Percentiles rank a stretch among this genome's conserved stretches.
These are phyloP conservation scores for Corynorhinus townsendii DNA, from an alignment of 2,113 vertebrate species.

Conservation along the genomic window DNA sequence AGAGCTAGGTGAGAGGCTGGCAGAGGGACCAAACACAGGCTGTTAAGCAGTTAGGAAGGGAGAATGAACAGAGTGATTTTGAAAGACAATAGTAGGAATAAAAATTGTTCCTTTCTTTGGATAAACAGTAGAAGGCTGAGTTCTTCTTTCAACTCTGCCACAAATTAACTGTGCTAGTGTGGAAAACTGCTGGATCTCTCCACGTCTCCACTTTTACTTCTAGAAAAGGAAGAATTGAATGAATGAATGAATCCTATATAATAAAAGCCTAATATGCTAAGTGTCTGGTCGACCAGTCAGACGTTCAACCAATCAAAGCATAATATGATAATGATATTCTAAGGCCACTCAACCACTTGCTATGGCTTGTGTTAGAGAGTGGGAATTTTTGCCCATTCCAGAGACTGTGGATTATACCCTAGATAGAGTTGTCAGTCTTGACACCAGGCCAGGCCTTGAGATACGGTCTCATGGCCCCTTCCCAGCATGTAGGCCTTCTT, in stretches of 20 bases:
- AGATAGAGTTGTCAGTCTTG: no score
- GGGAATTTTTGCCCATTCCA: no score
- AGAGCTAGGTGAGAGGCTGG: not conserved
- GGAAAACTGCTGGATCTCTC: not conserved
- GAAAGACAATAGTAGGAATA: not conserved
- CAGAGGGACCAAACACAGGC: not conserved
- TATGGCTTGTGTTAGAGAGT: no score
- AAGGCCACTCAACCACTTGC: no score
- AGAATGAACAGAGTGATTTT: not conserved
- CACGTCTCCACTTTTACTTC: constrained; percentile 8
- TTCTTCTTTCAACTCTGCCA: not conserved
- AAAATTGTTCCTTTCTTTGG: not conserved
- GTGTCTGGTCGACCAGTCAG: no score
- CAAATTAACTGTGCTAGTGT: not conserved
- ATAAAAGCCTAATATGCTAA: no score
- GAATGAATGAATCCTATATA: not conserved
- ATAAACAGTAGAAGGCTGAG: not conserved
- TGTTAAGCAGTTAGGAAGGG: not conserved
- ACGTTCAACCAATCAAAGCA: no score
- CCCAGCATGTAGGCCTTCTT: no score
- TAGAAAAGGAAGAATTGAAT: not conserved
- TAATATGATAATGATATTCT: no score
- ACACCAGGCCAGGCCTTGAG: no score
- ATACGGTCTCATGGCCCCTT: no score
- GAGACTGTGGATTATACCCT: no score